Conservation (phyloP, 2,113 vertebrate genomes). For the Brachypteracias leptosomus region DNA sequence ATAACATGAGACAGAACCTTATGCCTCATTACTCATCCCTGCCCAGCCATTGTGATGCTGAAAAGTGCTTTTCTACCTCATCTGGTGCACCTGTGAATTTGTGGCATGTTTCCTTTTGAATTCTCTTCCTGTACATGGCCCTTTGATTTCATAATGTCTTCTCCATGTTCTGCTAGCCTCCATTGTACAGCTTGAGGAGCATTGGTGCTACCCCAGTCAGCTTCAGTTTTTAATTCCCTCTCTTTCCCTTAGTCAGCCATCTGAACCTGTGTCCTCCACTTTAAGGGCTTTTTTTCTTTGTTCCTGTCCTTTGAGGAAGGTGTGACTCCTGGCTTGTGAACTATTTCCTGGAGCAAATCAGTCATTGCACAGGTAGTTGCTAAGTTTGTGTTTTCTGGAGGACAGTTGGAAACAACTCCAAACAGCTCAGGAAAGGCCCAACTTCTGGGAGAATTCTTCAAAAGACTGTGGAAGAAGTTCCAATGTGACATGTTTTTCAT, state of each 20-base stretch:
- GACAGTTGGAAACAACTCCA: not conserved
- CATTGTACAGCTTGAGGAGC: not conserved
- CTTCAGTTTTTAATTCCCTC: not conserved
- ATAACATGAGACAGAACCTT: not conserved
- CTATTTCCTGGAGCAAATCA: not conserved
- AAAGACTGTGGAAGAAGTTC: not conserved
- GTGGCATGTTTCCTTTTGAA: not conserved
- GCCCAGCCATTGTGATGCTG: not conserved
- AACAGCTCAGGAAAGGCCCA: not conserved
- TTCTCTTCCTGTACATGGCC: not conserved
- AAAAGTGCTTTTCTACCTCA: not conserved
- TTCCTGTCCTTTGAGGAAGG: not conserved
- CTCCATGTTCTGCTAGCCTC: not conserved
- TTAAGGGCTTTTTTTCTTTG: not conserved
- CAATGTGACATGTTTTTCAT: not conserved
- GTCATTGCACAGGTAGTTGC: not conserved
- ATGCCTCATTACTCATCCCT: constrained; percentile 26
- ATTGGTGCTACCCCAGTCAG: not conserved
- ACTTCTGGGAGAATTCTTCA: not conserved
- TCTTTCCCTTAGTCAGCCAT: not conserved
- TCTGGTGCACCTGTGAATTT: not conserved
- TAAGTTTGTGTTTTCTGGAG: not conserved
- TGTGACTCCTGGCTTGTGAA: not conserved
- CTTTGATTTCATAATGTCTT: not conserved
- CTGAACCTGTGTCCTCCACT: not conserved